Evolutionary conservation across 2,888 invertebrate genomes (phyloP).

Genomic region (Crossocerus cetratus): DNA sequence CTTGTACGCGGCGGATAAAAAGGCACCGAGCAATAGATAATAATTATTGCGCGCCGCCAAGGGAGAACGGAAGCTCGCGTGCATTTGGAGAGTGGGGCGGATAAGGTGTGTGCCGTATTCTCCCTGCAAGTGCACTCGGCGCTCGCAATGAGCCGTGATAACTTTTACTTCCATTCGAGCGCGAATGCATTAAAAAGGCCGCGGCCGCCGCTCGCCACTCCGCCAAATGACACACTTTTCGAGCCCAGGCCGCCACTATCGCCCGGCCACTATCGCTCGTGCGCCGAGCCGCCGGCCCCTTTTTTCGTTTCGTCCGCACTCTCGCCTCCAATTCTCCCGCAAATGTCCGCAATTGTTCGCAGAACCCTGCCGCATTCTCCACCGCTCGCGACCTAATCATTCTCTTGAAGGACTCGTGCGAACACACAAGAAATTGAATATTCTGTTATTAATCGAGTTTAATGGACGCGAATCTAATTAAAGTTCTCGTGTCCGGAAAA

Average conservation of each 20-base stretch:
- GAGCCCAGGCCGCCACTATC: slow-evolving; percentile 19
- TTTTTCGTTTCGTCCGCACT: too few relatives aligned
- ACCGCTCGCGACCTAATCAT: too few relatives aligned
- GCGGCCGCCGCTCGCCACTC: slow-evolving; percentile 2
- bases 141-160: slow-evolving; percentile 57
- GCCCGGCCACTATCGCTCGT: slow-evolving; percentile 6
- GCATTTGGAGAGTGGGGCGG: slow-evolving; percentile 42
- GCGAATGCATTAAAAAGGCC: slow-evolving; percentile 41
- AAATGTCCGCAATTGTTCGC: too few relatives aligned
- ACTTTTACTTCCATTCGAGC: slow-evolving; percentile 51
- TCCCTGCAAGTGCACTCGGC: slow-evolving; percentile 49
- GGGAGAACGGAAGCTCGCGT: slow-evolving; percentile 62
- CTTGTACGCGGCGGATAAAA: slow-evolving; percentile 53
- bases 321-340: too few relatives aligned
- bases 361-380: too few relatives aligned
- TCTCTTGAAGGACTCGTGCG: too few relatives aligned
- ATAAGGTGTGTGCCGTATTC: slow-evolving; percentile 49
- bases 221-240: neutral
- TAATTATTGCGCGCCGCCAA: slow-evolving; percentile 60
- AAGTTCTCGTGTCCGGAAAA: too few relatives aligned
- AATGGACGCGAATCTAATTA: too few relatives aligned
- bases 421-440: too few relatives aligned
- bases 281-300: neutral
- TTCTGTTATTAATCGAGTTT: too few relatives aligned
- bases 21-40: slow-evolving; percentile 54